These are phyloP conservation scores for Phalanger gymnotis DNA, from an alignment of 2,797 vertebrate genomes.

Conservation along the genomic window DNA sequence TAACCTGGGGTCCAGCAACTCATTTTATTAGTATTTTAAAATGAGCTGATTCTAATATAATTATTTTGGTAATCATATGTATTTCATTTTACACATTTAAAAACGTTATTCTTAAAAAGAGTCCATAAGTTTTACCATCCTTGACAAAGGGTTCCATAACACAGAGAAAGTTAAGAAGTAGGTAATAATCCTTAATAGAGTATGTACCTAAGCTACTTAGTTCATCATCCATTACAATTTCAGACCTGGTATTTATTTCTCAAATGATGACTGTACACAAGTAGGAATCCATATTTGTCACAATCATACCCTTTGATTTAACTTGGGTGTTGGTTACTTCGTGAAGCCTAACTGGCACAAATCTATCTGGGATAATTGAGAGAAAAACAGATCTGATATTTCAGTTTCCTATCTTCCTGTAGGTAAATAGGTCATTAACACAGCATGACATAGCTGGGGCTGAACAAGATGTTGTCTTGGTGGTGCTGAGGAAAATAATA, in stretches of 20 bases:
- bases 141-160: background rate
- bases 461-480: conserved; percentile 66
- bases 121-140: background rate
- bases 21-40: background rate
- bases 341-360: conserved; percentile 70
- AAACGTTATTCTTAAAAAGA: background rate
- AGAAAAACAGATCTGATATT: conserved; percentile 67
- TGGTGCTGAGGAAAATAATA: conserved; percentile 67
- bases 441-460: conserved; percentile 60
- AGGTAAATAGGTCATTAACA: conserved; percentile 63
- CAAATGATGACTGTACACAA: conserved; percentile 3
- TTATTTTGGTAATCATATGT: background rate
- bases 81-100: background rate
- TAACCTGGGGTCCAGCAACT: background rate
- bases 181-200: background rate
- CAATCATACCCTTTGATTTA: conserved; percentile 44
- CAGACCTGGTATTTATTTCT: background rate
- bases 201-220: background rate
- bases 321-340: conserved; percentile 43
- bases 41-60: background rate
- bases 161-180: background rate
- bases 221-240: background rate
- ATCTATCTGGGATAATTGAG: conserved; percentile 58
- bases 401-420: conserved; percentile 63
- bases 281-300: background rate